Evolutionary conservation across 2,797 vertebrate genomes (phyloP).

Genomic region (Discoglossus pictus): DNA sequence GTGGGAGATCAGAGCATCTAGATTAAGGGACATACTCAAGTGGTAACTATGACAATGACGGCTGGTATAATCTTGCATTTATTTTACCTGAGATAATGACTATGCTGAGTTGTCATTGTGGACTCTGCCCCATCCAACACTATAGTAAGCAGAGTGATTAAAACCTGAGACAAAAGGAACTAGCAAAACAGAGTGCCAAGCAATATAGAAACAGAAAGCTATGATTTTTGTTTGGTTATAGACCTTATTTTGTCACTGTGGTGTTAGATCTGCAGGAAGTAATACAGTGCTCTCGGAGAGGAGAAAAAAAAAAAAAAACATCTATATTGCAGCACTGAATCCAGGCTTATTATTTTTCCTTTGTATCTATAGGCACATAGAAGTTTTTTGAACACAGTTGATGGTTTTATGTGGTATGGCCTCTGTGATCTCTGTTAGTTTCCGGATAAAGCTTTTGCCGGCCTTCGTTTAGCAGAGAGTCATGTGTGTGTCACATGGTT

Average conservation of each 20-base stretch:
- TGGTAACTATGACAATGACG: no score
- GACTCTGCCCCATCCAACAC: constrained; percentile 22
- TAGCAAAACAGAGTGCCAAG: neutral
- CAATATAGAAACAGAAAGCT: constrained; percentile 1
- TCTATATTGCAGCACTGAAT: neutral
- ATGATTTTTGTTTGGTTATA: neutral
- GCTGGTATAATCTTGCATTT: no score
- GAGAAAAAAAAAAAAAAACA: neutral
- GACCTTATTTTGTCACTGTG: neutral
- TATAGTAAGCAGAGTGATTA: neutral
- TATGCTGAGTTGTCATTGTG: constrained; percentile 6
- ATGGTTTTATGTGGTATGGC: neutral
- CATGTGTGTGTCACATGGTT: constrained; percentile 92
- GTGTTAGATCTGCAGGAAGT: constrained; percentile 1
- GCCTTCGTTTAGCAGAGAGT: constrained; percentile 72
- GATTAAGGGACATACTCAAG: no score
- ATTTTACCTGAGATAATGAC: constrained; percentile 4
- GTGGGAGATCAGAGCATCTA: no score
- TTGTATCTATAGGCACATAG: neutral
- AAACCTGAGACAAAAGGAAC: neutral
- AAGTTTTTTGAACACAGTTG: no score
- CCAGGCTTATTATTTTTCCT: neutral
- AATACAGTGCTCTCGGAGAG: neutral
- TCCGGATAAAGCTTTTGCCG: constrained; percentile 52
- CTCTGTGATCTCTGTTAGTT: constrained; percentile 24